Conservation (phyloP, 2,113 vertebrate species). For the Rhegmatorhina hoffmannsi region DNA sequence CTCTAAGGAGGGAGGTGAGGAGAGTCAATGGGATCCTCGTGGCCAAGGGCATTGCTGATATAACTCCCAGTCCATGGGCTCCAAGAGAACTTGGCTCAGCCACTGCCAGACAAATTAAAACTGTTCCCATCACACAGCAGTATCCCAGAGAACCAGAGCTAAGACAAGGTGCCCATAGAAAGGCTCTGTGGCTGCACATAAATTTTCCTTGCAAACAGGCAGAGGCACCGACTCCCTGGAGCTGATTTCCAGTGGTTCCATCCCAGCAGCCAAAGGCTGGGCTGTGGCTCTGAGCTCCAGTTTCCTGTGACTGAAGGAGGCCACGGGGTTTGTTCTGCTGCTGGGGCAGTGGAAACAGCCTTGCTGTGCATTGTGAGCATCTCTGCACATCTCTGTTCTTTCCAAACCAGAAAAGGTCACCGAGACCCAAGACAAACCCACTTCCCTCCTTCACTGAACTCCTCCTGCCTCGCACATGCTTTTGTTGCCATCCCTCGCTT, state of each 20-base stretch:
- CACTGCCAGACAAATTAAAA: not conserved
- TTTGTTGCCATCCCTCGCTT: not conserved
- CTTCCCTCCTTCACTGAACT: constrained; percentile 40
- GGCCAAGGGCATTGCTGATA: not conserved
- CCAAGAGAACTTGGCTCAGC: not conserved
- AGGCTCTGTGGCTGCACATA: not conserved
- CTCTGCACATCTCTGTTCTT: not conserved
- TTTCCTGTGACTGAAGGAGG: not conserved
- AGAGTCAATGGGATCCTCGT: not conserved
- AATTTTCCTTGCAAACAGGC: not conserved
- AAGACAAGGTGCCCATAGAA: not conserved
- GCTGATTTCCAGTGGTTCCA: constrained; percentile 1
- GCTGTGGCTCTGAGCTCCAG: not conserved
- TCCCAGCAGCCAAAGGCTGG: not conserved
- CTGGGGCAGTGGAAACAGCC: not conserved
- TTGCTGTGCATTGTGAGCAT: not conserved
- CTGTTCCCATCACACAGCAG: not conserved
- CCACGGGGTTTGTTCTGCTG: not conserved
- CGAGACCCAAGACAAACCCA: constrained; percentile 39
- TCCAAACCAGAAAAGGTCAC: constrained; percentile 55
- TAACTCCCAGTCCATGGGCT: not conserved
- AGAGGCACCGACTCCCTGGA: not conserved
- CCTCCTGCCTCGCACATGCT: constrained; percentile 20
- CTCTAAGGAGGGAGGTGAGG: not conserved
- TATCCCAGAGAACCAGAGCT: not conserved